Percentiles rank a stretch among this genome's conserved stretches.
Conservation (phyloP, 2,797 vertebrate genomes). For the Scleropages formosus region DNA sequence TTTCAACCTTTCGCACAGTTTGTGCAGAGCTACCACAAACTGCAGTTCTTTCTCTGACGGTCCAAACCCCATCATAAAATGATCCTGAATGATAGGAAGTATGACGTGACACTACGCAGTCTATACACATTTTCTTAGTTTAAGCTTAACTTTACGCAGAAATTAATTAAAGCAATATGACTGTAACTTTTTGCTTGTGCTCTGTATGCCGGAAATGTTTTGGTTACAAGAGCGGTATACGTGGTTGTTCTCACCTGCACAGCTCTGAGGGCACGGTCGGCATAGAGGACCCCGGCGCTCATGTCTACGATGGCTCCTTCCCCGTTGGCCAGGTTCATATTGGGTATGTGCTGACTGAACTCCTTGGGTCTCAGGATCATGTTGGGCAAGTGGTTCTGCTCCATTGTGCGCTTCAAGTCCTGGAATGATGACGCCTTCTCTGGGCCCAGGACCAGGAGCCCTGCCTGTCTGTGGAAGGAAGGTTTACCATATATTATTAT, state of each 20-base stretch:
- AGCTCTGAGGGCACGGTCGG: constrained; percentile 73
- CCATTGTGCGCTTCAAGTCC: constrained; percentile 56
- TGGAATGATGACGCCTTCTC: constrained; percentile 59
- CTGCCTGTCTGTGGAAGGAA: constrained; percentile 69
- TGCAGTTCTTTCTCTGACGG: too few relatives aligned
- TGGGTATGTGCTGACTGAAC: constrained; percentile 69
- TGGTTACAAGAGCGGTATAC: too few relatives aligned
- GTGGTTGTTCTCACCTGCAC: constrained; percentile 71
- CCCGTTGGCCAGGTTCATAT: constrained; percentile 59
- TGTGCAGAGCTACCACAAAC: too few relatives aligned
- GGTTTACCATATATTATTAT: background rate
- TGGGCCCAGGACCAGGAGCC: constrained; percentile 75
- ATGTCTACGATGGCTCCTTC: constrained; percentile 73
- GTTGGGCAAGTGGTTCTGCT: constrained; percentile 55
- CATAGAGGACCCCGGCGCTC: constrained; percentile 77
- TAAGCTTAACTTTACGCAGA: too few relatives aligned
- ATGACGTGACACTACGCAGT: too few relatives aligned
- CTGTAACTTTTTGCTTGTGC: too few relatives aligned
- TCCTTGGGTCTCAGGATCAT: constrained; percentile 54
- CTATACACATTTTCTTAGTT: too few relatives aligned
- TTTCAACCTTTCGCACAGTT: too few relatives aligned
- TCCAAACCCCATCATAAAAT: too few relatives aligned
- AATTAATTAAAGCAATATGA: too few relatives aligned
- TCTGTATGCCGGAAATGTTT: too few relatives aligned
- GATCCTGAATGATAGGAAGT: too few relatives aligned